phyloP scores from a whole-genome alignment of 2,797 vertebrate genomes.

The Monodelphis domestica region DNA sequence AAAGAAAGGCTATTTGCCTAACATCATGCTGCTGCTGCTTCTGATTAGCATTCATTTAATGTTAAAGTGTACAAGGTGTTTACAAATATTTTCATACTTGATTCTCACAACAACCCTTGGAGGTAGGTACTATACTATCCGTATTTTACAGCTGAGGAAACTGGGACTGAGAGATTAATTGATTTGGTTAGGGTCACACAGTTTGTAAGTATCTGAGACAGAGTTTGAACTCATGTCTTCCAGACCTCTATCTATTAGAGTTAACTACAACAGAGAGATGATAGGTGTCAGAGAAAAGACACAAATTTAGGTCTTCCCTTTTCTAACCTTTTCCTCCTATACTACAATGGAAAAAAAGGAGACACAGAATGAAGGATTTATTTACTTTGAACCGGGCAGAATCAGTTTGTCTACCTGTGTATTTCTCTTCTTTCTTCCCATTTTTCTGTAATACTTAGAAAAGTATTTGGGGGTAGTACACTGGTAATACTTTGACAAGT shows the following conservation, averaged over 20 bases:
- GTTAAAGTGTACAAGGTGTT: not conserved
- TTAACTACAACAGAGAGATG: not conserved
- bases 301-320: not conserved
- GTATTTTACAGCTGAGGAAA: not conserved
- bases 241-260: not conserved
- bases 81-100: not conserved
- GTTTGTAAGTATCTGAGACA: not conserved
- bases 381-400: not conserved
- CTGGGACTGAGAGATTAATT: not conserved
- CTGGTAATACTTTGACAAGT: not conserved
- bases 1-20: not conserved
- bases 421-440: not conserved
- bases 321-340: not conserved
- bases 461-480: not conserved
- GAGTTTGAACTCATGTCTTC: not conserved
- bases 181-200: not conserved
- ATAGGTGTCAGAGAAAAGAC: not conserved
- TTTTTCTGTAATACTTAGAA: not conserved
- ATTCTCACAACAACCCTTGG: not conserved
- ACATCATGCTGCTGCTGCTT: not conserved
- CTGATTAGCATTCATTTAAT: not conserved
- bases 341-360: not conserved
- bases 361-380: not conserved
- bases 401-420: not conserved
- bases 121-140: not conserved